Evolutionary conservation across 2,113 vertebrate species (phyloP).

Genomic region (Porphyrio hochstetteri): DNA sequence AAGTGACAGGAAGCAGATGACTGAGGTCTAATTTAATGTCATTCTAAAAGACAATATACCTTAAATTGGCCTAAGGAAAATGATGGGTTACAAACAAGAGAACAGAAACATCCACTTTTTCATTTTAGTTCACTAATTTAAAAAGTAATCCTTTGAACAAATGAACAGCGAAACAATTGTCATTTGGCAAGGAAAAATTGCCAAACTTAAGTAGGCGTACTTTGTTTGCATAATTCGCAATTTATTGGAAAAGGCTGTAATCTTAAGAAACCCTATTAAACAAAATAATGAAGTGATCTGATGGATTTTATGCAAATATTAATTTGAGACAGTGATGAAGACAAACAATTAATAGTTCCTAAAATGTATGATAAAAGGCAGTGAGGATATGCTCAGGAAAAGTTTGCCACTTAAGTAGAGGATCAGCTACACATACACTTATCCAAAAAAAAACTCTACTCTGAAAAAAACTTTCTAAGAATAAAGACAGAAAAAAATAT

Average conservation of each 20-base stretch:
- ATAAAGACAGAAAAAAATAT: not conserved
- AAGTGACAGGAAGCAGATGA: conserved; percentile 87
- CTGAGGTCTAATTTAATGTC: conserved; percentile 80
- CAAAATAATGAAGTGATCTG: not conserved
- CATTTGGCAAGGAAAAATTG: conserved; percentile 25
- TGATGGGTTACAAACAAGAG: conserved; percentile 65
- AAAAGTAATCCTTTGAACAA: conserved; percentile 56
- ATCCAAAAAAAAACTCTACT: not conserved
- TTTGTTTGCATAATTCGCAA: conserved; percentile 53
- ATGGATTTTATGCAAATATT: conserved; percentile 34
- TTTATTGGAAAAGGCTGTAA: conserved; percentile 36
- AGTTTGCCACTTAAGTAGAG: not conserved
- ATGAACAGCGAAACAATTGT: conserved; percentile 48
- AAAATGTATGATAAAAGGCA: not conserved
- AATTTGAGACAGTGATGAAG: not conserved
- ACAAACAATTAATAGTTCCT: not conserved
- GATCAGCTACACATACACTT: not conserved
- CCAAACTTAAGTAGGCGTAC: conserved; percentile 40
- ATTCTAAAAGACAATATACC: conserved; percentile 78
- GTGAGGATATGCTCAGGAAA: not conserved
- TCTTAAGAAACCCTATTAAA: not conserved
- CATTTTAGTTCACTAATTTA: conserved; percentile 63
- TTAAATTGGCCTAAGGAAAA: conserved; percentile 75
- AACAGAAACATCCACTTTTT: conserved; percentile 57
- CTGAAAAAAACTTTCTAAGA: not conserved